phyloP scores from a whole-genome alignment of 2,888 invertebrate species.

The Ormyrus labotus region DNA sequence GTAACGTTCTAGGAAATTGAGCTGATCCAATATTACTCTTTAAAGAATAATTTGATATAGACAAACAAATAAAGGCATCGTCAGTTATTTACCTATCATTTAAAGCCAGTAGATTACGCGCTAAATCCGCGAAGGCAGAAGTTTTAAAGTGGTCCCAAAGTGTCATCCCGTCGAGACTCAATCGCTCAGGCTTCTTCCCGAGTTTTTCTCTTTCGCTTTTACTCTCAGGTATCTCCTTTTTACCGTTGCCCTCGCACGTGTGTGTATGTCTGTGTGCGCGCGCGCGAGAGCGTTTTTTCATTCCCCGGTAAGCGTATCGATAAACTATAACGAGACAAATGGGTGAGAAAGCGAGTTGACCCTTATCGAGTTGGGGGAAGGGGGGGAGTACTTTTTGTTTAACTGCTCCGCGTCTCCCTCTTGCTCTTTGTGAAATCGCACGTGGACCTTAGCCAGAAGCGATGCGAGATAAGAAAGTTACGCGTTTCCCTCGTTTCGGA shows the following conservation, averaged over 20 bases:
- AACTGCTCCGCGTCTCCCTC: slow-evolving; percentile 33
- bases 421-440: slow-evolving; percentile 28
- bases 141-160: slow-evolving; percentile 72
- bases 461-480: slow-evolving; percentile 52
- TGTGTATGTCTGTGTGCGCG: slow-evolving; percentile 49
- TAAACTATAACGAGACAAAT: slow-evolving; percentile 73
- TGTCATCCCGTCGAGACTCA: slow-evolving; percentile 61
- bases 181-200: slow-evolving; percentile 11
- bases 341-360: slow-evolving; percentile 65
- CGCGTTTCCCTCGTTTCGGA: slow-evolving; percentile 25
- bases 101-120: too few relatives aligned
- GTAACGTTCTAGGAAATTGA: too few relatives aligned
- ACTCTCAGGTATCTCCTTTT: slow-evolving; percentile 35
- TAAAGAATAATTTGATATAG: too few relatives aligned
- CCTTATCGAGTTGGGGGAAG: slow-evolving; percentile 46
- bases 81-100: too few relatives aligned
- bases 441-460: slow-evolving; percentile 47
- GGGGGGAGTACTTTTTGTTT: slow-evolving; percentile 31
- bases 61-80: too few relatives aligned
- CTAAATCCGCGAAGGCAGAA: slow-evolving; percentile 24
- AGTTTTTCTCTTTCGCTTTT: slow-evolving; percentile 14
- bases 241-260: slow-evolving; percentile 20
- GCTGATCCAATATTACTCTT: too few relatives aligned
- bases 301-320: slow-evolving; percentile 62
- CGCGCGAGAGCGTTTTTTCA: slow-evolving; percentile 23